Conservation (phyloP, 2,888 invertebrate genomes). For the Saturnia pavonia region DNA sequence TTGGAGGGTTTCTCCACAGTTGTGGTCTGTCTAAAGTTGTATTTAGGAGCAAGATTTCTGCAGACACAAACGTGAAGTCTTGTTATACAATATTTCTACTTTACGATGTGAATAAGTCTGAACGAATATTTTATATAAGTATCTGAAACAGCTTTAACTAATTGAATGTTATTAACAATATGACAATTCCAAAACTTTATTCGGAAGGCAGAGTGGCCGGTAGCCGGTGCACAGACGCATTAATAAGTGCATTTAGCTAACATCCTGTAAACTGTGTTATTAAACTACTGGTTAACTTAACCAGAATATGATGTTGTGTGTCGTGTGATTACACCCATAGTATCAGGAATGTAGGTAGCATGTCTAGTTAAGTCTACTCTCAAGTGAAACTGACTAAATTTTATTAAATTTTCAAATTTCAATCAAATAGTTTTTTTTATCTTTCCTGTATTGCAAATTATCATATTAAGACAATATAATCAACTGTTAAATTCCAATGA, state of each 20-base stretch:
- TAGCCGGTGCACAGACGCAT: too few species aligned
- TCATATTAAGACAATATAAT: neutral
- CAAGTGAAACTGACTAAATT: slow-evolving; percentile 67
- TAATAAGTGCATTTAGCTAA: neutral
- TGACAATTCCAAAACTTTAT: slow-evolving; percentile 32
- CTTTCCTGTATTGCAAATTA: neutral
- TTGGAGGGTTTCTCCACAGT: neutral
- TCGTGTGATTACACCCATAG: slow-evolving; percentile 57
- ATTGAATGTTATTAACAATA: slow-evolving; percentile 51
- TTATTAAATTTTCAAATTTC: slow-evolving; percentile 80
- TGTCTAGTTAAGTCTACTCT: slow-evolving; percentile 67
- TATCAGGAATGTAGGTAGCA: slow-evolving; percentile 50
- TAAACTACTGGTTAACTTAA: slow-evolving; percentile 11
- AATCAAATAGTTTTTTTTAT: slow-evolving; percentile 42
- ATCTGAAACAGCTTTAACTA: slow-evolving; percentile 52
- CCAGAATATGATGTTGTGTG: slow-evolving; percentile 28
- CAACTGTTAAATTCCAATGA: neutral
- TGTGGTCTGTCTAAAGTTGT: neutral
- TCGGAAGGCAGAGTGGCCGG: neutral
- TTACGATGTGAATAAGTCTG: slow-evolving; percentile 33
- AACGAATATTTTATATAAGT: slow-evolving; percentile 37
- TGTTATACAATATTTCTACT: neutral
- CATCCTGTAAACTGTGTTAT: neutral
- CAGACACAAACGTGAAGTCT: neutral
- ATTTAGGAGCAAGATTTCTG: neutral